Percentiles rank a stretch among this genome's conserved stretches.
phyloP scores from a whole-genome alignment of 2,113 vertebrate species.

The Rhea pennata region DNA sequence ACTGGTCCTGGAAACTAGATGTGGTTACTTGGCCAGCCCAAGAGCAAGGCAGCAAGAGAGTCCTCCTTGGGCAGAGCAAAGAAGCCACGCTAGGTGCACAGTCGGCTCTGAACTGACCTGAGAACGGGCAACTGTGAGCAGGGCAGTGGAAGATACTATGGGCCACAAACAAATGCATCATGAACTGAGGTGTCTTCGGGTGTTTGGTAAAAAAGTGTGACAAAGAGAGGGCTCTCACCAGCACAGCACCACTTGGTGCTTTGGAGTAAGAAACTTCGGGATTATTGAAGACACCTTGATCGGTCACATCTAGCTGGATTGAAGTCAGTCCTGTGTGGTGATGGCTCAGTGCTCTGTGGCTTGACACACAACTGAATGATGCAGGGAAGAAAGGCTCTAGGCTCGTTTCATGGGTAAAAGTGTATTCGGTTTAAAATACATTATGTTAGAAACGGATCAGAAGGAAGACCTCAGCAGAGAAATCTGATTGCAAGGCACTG shows the following conservation, averaged over 20 bases:
- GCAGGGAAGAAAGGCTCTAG: not conserved
- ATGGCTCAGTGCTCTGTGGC: not conserved
- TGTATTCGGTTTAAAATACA: not conserved
- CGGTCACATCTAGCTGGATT: fast-evolving
- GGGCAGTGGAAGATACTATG: not conserved
- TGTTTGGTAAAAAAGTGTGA: not conserved
- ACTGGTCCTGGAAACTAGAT: not conserved
- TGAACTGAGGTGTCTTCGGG: not conserved
- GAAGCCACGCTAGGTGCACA: fast-evolving
- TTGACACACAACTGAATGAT: not conserved
- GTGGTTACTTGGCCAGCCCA: no score
- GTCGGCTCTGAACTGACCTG: fast-evolving
- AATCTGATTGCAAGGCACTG: not conserved
- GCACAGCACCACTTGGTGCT: not conserved
- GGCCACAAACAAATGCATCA: not conserved
- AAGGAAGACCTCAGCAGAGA: not conserved
- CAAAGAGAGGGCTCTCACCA: not conserved
- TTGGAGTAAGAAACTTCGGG: not conserved
- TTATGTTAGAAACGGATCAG: not conserved
- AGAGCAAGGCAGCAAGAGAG: no score
- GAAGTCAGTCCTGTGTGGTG: no score
- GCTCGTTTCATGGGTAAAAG: fast-evolving
- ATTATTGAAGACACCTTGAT: not conserved
- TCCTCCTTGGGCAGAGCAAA: no score
- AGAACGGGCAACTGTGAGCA: not conserved